These are phyloP conservation scores for Linyphia triangularis DNA, from an alignment of 2,888 invertebrate genomes.

Conservation along the genomic window DNA sequence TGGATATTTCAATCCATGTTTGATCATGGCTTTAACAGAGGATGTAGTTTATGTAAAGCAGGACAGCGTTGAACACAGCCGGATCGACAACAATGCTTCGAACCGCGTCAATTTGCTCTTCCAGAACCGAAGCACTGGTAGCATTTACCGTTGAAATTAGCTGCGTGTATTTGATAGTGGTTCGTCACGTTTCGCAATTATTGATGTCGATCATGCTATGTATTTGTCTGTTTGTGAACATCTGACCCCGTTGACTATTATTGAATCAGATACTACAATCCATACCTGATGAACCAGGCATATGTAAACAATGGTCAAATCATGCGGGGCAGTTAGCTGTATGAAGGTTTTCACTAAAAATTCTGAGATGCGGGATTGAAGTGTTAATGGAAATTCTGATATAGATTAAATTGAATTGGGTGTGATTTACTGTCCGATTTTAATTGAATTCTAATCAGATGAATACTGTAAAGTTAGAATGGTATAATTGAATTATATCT, in stretches of 20 bases:
- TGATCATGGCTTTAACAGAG: conserved; percentile 25
- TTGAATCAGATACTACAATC: no score
- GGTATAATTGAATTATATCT: no score
- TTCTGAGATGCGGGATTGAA: no score
- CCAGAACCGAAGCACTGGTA: not conserved
- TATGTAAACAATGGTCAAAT: no score
- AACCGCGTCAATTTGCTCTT: conserved; percentile 8
- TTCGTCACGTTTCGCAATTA: conserved; percentile 48
- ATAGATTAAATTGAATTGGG: no score
- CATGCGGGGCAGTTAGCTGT: no score
- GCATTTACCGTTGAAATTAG: conserved; percentile 47
- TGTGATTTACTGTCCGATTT: no score
- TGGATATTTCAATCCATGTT: conserved; percentile 44
- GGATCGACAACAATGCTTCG: not conserved
- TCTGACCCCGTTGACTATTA: not conserved
- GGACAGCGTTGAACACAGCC: conserved; percentile 14
- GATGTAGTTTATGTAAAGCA: not conserved
- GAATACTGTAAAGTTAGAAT: no score
- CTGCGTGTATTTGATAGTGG: conserved; percentile 45
- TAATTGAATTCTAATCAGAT: no score
- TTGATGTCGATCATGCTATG: conserved; percentile 36
- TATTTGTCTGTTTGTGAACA: conserved; percentile 5
- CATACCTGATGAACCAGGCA: no score
- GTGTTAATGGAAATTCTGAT: no score
- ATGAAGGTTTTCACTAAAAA: no score